These are phyloP conservation scores for Hymenopus coronatus DNA, from an alignment of 2,888 invertebrate genomes.

Conservation along the genomic window DNA sequence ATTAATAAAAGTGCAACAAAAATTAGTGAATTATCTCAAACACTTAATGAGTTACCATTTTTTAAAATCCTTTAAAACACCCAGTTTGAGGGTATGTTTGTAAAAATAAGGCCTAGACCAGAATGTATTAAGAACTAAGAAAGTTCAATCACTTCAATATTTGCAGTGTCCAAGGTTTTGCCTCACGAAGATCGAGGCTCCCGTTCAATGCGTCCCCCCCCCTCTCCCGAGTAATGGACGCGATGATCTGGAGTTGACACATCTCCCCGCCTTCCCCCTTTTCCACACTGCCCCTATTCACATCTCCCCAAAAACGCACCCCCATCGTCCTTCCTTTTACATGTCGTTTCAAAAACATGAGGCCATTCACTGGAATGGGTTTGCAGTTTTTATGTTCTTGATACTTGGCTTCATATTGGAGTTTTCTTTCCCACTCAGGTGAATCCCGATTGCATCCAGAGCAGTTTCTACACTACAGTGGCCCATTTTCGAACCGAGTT, in stretches of 20 bases:
- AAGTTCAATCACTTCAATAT: neutral
- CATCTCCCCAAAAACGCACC: neutral
- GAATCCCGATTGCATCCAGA: neutral
- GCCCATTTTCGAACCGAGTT: neutral
- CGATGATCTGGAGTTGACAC: slow-evolving; percentile 22
- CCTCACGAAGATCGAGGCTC: neutral
- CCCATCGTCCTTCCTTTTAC: neutral
- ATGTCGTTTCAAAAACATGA: neutral
- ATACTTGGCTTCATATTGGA: neutral
- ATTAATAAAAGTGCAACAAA: too few species aligned
- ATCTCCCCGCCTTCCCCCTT: slow-evolving; percentile 16
- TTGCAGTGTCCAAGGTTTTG: neutral
- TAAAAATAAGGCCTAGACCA: too few species aligned
- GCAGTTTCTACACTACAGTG: neutral
- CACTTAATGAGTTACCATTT: too few species aligned
- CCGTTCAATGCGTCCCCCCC: neutral
- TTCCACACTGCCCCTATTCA: neutral
- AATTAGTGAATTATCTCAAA: too few species aligned
- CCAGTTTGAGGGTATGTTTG: too few species aligned
- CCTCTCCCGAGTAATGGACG: neutral
- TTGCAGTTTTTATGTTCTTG: neutral
- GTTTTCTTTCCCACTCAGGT: neutral
- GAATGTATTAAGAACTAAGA: neutral
- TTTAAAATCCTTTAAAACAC: too few species aligned
- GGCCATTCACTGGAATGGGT: neutral